A percentile compares a stretch with the other conserved stretches of the same genome.
Conservation (phyloP, 2,113 vertebrate species). For the Gavia stellata region DNA sequence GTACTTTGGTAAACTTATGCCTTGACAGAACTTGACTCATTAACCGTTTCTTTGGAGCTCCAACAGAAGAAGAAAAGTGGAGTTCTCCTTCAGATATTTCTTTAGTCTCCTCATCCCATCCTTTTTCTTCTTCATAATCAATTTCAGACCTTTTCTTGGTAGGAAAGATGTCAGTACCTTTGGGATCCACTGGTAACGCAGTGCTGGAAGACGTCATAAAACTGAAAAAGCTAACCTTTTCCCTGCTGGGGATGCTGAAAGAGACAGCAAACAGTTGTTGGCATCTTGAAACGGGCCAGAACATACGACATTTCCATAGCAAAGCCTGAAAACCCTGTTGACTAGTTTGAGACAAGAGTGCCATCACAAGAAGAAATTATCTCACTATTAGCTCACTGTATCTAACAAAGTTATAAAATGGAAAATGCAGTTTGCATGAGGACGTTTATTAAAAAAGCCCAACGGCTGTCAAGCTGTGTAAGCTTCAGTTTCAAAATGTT, state of each 20-base stretch:
- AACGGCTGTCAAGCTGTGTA: not conserved
- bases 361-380: conserved; percentile 48
- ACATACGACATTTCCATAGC: conserved; percentile 15
- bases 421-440: not conserved
- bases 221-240: conserved; percentile 33
- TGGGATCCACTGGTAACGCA: conserved; percentile 8
- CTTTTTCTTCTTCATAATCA: not conserved
- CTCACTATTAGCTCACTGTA: not conserved
- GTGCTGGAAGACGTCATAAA: not conserved
- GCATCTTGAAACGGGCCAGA: not conserved
- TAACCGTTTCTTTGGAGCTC: conserved; percentile 74
- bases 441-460: not conserved
- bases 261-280: not conserved
- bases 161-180: not conserved
- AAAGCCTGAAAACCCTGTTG: conserved; percentile 39
- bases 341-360: conserved; percentile 5
- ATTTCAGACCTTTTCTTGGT: not conserved
- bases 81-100: not conserved
- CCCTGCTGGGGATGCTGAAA: not conserved
- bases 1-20: not conserved
- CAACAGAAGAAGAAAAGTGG: conserved; percentile 78
- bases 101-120: not conserved
- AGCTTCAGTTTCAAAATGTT: not conserved
- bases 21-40: not conserved
- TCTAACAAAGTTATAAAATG: not conserved